Evolutionary conservation across 2,113 vertebrate species (phyloP).

Genomic region (Eubucco bourcierii): DNA sequence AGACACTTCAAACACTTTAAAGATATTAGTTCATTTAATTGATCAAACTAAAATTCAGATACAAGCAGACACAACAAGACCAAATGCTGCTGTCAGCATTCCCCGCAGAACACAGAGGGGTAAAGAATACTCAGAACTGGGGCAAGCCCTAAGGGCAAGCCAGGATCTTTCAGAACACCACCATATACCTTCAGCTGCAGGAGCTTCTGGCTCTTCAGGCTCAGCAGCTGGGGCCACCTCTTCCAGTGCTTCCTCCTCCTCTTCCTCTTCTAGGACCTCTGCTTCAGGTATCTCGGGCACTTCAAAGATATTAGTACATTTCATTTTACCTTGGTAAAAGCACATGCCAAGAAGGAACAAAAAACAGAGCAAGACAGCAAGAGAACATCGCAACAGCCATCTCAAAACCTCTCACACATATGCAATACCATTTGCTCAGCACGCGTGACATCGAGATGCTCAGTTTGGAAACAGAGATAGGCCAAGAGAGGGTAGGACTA

Average conservation of each 20-base stretch:
- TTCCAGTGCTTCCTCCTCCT: neutral
- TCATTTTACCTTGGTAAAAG: conserved; percentile 14
- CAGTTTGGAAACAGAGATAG: neutral
- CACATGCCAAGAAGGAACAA: neutral
- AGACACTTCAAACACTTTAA: neutral
- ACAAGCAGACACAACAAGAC: rapidly evolving
- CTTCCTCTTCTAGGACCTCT: conserved; percentile 36
- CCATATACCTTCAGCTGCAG: conserved; percentile 30
- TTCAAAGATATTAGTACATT: conserved; percentile 75
- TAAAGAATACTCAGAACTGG: neutral
- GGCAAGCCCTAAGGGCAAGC: rapidly evolving
- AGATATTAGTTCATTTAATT: neutral
- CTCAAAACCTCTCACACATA: neutral
- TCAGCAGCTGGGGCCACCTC: neutral
- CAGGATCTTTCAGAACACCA: neutral
- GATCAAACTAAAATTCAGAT: neutral
- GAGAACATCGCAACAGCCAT: neutral
- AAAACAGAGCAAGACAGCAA: neutral
- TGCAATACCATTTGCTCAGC: neutral
- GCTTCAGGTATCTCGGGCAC: conserved; percentile 35
- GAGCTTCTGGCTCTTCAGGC: conserved; percentile 25
- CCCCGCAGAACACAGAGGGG: neutral
- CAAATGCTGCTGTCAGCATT: neutral
- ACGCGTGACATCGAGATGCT: neutral
- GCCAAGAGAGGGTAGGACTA: neutral